These are phyloP conservation scores for Xanthia icteritia DNA, from an alignment of 2,888 invertebrate species.

Conservation along the genomic window DNA sequence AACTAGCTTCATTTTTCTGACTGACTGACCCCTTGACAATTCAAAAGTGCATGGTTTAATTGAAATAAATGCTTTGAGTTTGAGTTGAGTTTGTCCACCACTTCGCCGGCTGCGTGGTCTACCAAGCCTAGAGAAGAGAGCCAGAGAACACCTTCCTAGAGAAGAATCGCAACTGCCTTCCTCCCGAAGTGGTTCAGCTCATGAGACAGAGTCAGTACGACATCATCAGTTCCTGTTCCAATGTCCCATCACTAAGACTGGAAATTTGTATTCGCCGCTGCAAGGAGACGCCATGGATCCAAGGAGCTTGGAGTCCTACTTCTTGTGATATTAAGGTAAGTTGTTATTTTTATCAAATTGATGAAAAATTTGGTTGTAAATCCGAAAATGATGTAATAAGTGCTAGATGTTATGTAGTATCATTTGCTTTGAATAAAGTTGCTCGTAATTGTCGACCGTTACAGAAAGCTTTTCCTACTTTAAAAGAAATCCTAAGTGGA, in stretches of 20 bases:
- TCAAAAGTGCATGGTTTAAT: no score
- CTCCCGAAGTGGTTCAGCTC: slow-evolving; percentile 94
- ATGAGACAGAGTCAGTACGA: slow-evolving; percentile 93
- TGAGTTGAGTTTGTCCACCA: no score
- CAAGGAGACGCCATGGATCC: slow-evolving; percentile 86
- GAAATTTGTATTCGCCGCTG: slow-evolving; percentile 92
- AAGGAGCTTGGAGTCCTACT: slow-evolving; percentile 84
- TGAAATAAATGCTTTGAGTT: no score
- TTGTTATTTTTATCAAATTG: slow-evolving; percentile 20
- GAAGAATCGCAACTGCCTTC: slow-evolving; percentile 95
- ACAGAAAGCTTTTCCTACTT: background rate
- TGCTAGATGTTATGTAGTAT: background rate
- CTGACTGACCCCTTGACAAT: no score
- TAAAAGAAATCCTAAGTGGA: background rate
- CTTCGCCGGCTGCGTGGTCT: slow-evolving; percentile 94
- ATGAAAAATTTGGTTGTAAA: background rate
- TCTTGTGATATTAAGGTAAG: slow-evolving; percentile 85
- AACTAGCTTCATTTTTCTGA: no score
- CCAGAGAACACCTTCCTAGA: slow-evolving; percentile 94
- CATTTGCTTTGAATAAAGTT: background rate
- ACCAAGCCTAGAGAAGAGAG: no score
- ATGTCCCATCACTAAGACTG: slow-evolving; percentile 94
- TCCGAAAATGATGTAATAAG: background rate
- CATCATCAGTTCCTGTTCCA: slow-evolving; percentile 94
- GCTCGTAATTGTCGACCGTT: background rate